Percentiles rank a stretch among this genome's conserved stretches.
These are phyloP conservation scores for Sitophilus oryzae DNA, from an alignment of 1,140 invertebrate genomes.

Conservation along the genomic window DNA sequence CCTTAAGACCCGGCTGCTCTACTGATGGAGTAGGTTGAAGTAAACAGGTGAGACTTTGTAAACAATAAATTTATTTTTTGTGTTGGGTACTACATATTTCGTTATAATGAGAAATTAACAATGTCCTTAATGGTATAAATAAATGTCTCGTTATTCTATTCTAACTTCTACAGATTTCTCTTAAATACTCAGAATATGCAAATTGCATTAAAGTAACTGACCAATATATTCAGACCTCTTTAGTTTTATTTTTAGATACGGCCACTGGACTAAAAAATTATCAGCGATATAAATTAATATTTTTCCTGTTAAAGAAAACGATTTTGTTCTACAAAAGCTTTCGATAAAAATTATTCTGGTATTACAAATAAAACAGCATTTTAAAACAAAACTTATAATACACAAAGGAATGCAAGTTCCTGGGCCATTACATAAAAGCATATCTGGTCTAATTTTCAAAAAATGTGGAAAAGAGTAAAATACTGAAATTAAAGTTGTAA, in stretches of 20 bases:
- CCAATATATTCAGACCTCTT: conserved; percentile 42
- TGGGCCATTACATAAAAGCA: conserved; percentile 90
- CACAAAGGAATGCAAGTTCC: conserved; percentile 79
- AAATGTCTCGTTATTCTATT: too few relatives aligned
- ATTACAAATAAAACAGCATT: conserved; percentile 54
- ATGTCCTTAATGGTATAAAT: too few relatives aligned
- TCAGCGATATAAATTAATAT: conserved; percentile 80
- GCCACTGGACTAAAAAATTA: conserved; percentile 89
- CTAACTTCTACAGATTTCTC: too few relatives aligned
- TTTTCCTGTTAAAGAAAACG: conserved; percentile 81
- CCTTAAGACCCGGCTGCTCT: too few relatives aligned
- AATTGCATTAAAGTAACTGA: conserved; percentile 41
- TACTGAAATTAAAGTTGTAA: conserved; percentile 69
- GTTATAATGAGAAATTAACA: too few relatives aligned
- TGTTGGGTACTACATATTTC: too few relatives aligned
- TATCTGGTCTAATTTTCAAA: conserved; percentile 61
- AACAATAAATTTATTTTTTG: too few relatives aligned
- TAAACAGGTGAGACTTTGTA: too few relatives aligned
- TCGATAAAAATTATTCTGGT: conserved; percentile 86
- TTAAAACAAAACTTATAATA: conserved; percentile 37
- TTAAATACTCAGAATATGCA: too few relatives aligned
- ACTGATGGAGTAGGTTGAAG: too few relatives aligned
- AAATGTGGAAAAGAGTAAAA: conserved; percentile 65
- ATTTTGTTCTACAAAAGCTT: conserved; percentile 87
- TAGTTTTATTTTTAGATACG: conserved; percentile 41